A percentile compares a stretch with the other conserved stretches of the same genome.
Evolutionary conservation across 2,797 vertebrate species (phyloP).

Genomic region (Squalus acanthias): DNA sequence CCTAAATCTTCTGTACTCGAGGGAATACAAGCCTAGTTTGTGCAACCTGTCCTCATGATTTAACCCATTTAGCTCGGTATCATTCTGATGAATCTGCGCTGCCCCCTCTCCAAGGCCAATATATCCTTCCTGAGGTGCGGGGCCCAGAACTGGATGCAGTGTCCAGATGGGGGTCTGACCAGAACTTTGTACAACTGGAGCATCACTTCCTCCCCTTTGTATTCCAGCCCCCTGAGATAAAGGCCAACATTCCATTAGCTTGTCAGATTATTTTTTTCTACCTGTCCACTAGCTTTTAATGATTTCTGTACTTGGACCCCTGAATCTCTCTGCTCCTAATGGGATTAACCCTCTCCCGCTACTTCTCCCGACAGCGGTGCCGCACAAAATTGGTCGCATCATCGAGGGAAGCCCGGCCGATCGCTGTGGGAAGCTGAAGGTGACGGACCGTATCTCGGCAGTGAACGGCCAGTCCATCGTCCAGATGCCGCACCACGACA

Average conservation of each 20-base stretch:
- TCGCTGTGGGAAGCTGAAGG: slow-evolving; percentile 80
- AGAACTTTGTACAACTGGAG: not conserved
- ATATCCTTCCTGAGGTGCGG: not conserved
- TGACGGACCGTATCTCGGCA: slow-evolving; percentile 89
- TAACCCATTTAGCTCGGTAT: not conserved
- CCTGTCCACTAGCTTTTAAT: not conserved
- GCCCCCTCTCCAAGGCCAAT: not conserved
- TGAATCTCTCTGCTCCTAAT: not conserved
- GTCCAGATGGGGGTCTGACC: no score
- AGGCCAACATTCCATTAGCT: no score
- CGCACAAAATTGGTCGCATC: slow-evolving; percentile 95
- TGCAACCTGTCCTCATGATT: not conserved
- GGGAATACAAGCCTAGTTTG: not conserved
- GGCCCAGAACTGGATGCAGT: no score
- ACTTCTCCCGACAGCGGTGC: slow-evolving; percentile 70
- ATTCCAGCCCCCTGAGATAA: no score
- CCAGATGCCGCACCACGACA: slow-evolving; percentile 87
- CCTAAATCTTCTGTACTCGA: not conserved
- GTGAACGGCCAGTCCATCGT: slow-evolving; percentile 87
- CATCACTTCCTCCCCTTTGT: not conserved
- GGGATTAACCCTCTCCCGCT: not conserved
- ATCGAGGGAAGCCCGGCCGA: slow-evolving; percentile 94
- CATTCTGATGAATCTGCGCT: not conserved
- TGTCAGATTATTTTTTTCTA: no score
- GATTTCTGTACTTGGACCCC: not conserved